These are phyloP conservation scores for Petrocephalus zakoni DNA, from an alignment of 2,113 vertebrate species.

Conservation along the genomic window DNA sequence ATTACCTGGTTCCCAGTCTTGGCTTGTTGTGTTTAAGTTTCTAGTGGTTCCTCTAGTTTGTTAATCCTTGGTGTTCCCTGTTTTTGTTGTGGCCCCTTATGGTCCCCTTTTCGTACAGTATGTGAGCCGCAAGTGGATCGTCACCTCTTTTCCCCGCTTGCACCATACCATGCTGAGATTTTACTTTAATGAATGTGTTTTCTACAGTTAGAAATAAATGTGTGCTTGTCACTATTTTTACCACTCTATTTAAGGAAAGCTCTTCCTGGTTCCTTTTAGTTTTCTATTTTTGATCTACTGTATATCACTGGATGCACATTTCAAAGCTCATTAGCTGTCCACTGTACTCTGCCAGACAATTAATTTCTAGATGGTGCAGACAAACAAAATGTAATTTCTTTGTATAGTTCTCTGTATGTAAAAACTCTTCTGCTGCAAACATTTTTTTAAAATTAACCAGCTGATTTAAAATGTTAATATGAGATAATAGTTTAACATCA, in stretches of 20 bases:
- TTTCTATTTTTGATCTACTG: not conserved
- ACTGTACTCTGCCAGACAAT: not conserved
- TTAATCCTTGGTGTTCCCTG: too few species aligned
- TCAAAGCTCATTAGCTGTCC: not conserved
- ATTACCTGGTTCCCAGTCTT: too few species aligned
- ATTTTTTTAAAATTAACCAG: too few species aligned
- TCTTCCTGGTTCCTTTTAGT: not conserved
- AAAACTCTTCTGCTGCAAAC: not conserved
- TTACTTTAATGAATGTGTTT: not conserved
- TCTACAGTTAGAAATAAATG: slow-evolving; percentile 4
- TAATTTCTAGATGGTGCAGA: slow-evolving; percentile 24
- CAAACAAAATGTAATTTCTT: not conserved
- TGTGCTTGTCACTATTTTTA: slow-evolving; percentile 7
- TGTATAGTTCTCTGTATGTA: not conserved
- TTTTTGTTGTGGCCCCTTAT: too few species aligned
- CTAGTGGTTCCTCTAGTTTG: too few species aligned
- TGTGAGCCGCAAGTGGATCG: too few species aligned
- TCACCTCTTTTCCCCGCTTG: too few species aligned
- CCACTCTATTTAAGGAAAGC: not conserved
- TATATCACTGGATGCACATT: not conserved
- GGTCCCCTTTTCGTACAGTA: too few species aligned
- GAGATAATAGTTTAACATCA: too few species aligned
- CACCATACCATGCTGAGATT: not conserved
- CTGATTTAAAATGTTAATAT: too few species aligned
- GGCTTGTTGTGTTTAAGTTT: too few species aligned